Percentiles rank a stretch among this genome's conserved stretches.
Conservation (phyloP, 2,113 vertebrate genomes). For the Malurus cyaneus region DNA sequence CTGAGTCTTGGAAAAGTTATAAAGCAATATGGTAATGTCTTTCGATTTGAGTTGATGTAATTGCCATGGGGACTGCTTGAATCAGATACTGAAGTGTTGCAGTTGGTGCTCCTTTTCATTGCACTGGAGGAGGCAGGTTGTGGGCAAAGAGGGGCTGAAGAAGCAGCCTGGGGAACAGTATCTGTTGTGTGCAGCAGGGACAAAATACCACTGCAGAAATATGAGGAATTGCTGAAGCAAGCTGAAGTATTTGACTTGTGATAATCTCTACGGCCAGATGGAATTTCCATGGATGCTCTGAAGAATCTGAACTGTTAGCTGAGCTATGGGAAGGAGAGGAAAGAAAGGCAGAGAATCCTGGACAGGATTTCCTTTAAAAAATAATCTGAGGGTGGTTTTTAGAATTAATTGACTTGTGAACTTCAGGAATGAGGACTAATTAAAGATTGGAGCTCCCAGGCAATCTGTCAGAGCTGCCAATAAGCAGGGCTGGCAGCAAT, state of each 20-base stretch:
- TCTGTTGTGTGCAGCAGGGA: neutral
- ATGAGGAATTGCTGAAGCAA: constrained; percentile 28
- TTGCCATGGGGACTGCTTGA: neutral
- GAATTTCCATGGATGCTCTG: constrained; percentile 15
- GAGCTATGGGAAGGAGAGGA: neutral
- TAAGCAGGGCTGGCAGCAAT: constrained; percentile 15
- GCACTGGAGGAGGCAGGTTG: neutral
- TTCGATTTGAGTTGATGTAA: fast-evolving
- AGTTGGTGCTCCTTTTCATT: neutral
- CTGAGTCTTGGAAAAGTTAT: neutral
- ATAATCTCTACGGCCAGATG: constrained; percentile 1
- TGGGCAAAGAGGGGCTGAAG: neutral
- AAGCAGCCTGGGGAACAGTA: neutral
- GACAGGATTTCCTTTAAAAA: constrained; percentile 12
- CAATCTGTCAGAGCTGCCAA: constrained; percentile 41
- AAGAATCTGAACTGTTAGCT: neutral
- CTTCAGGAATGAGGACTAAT: constrained; percentile 53
- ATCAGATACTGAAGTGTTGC: neutral
- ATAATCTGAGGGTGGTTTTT: neutral
- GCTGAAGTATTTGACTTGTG: neutral
- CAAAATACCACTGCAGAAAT: constrained; percentile 11
- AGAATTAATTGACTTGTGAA: constrained; percentile 47
- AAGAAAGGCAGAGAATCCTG: neutral
- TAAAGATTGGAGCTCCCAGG: constrained; percentile 27
- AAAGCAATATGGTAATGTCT: neutral